Percentiles rank a stretch among this genome's conserved stretches.
Evolutionary conservation across 2,113 vertebrate species (phyloP).

Genomic region (Apeltes quadracus): DNA sequence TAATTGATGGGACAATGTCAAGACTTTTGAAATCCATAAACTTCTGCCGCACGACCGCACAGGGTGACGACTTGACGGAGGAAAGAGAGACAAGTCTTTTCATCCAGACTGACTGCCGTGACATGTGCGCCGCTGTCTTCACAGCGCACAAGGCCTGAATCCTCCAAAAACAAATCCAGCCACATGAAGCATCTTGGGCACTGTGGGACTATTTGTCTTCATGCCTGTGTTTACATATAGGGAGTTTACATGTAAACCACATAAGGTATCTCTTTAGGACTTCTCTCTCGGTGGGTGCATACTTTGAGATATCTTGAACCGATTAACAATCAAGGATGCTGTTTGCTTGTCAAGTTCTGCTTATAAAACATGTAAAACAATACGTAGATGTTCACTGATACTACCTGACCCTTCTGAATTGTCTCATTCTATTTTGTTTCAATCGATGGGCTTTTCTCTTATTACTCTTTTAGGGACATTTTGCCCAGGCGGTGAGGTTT

Average conservation of each 20-base stretch:
- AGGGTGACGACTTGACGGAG: slow-evolving; percentile 45
- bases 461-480: slow-evolving; percentile 10
- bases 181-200: slow-evolving; percentile 25
- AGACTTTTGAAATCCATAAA: slow-evolving; percentile 59
- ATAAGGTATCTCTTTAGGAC: slow-evolving; percentile 35
- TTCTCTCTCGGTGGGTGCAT: slow-evolving; percentile 12
- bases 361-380: not conserved
- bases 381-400: not conserved
- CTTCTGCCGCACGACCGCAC: slow-evolving; percentile 57
- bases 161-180: slow-evolving; percentile 37
- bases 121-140: slow-evolving; percentile 42
- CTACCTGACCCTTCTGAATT: not conserved
- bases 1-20: slow-evolving; percentile 70
- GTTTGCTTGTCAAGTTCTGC: not conserved
- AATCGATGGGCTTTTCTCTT: slow-evolving; percentile 8
- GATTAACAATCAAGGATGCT: slow-evolving; percentile 29
- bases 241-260: slow-evolving; percentile 37
- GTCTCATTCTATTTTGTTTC: not conserved
- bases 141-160: slow-evolving; percentile 37
- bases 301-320: slow-evolving; percentile 41
- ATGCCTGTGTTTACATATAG: slow-evolving; percentile 47
- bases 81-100: slow-evolving; percentile 63
- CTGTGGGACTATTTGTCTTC: slow-evolving; percentile 27
- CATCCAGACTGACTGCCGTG: slow-evolving; percentile 58
- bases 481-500: slow-evolving; percentile 17